Base-by-base conservation (phyloP, 2,797 vertebrate species). In the Cryptoblepharus egeriae region DNA sequence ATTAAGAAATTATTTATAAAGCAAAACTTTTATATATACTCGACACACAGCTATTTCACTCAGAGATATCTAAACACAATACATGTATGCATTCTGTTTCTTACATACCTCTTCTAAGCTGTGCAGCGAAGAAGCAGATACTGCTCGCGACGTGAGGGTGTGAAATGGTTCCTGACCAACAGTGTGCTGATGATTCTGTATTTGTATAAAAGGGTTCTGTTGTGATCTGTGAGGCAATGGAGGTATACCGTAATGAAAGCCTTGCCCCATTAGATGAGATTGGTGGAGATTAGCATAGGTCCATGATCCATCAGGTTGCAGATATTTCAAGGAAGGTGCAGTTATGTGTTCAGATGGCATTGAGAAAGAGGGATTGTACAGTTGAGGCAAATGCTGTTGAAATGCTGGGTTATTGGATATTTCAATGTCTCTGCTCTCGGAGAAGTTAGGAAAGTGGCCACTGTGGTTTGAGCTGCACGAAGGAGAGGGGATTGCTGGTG, bases 231-330 rank as follows among this genome's bases (percentile, higher is more conserved):
- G 98, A 89, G 97, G 97, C 95, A 98, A 92, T 60, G 97, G 97
- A 88, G 98, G 97, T 95, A 99, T 97, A 90, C 97, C 92, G 37
- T 97, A 98, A 85, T 96, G 96, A 95, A 98, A 97, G 89, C 96
- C 96, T 68, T 96, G 96, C 87, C 97, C 97, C 91, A 98, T 93
- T 75, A 98, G 93, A 90, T 97, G 98, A 88, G 96, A 98, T 93
- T 98, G 98, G 82, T 96, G 97, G 26, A 97, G 94, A 85, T 96
- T 97, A 85, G 97, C 93, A 0, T 98, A 98, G 85, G 97, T 95
- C 98, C 98, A 99, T 74, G 98, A 98, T 88, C 97, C 97, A 83
- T 99, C 98, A 71, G 98, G 97, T 35, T 98, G 96, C 94, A 99
- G 96, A 95, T 98, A 99, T 93, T 99, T 99, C 95, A 98, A 94